These are phyloP conservation scores for Autographa pulchrina DNA, from an alignment of 2,888 invertebrate species.

Conservation along the genomic window DNA sequence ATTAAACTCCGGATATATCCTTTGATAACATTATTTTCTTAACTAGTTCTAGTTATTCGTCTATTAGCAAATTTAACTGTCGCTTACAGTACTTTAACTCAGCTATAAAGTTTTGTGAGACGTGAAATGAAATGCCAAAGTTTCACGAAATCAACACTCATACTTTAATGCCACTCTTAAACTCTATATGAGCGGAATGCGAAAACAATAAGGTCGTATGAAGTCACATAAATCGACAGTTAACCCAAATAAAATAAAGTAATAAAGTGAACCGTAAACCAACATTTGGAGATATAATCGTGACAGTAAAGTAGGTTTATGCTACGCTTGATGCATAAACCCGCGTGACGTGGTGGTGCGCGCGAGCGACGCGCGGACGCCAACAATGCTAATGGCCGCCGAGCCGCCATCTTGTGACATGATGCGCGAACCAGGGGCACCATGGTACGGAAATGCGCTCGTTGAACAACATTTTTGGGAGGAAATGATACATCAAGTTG, in stretches of 20 bases:
- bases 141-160: constrained; percentile 32
- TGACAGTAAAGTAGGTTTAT: constrained; percentile 61
- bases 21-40: neutral
- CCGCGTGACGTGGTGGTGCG: constrained; percentile 47
- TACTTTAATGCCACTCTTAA: constrained; percentile 33
- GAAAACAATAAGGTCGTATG: constrained; percentile 36
- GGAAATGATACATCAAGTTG: constrained; percentile 52
- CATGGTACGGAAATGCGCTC: constrained; percentile 48
- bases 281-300: constrained; percentile 50
- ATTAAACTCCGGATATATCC: neutral
- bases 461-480: constrained; percentile 51
- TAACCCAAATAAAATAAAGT: constrained; percentile 54
- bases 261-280: constrained; percentile 54
- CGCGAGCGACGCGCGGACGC: constrained; percentile 60
- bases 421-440: constrained; percentile 44
- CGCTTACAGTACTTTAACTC: constrained; percentile 23
- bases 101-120: constrained; percentile 39
- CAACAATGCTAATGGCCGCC: constrained; percentile 70
- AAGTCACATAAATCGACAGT: constrained; percentile 46
- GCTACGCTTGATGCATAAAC: constrained; percentile 47
- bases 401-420: constrained; percentile 69
- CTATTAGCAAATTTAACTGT: constrained; percentile 17
- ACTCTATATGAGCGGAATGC: constrained; percentile 26
- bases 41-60: constrained; percentile 18
- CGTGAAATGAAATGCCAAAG: constrained; percentile 37